Base-by-base conservation (phyloP, 2,113 vertebrate species). In the Notechis scutatus region DNA sequence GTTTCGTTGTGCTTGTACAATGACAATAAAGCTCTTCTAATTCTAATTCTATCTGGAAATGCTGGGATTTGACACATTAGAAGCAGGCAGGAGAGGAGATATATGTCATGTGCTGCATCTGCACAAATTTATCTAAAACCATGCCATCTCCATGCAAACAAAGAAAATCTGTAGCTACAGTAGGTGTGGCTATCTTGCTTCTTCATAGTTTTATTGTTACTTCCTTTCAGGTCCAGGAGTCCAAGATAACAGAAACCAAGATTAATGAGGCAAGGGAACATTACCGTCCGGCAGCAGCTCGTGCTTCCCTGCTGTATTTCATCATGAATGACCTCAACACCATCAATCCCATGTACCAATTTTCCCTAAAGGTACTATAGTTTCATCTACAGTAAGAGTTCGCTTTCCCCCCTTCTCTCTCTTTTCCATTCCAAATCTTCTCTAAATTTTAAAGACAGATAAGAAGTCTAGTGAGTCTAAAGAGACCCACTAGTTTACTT, bases 271-370 rank as follows among this genome's bases (percentile, higher is more conserved):
- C 98, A 56, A 98, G 99, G 56, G 99, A 99, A 94, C 98, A 98
- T 95, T 99, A 99, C 96, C 97, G 99, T 2, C 98, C 97, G 0
- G 98, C 97, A 0, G 99, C 99, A 0, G 86, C 97, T 0, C 97
- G 98, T 0, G 99, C 99, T 34, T 99, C 99, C 15, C 97, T 99
- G 93, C 98, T 99, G 86, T 99, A 99, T 98, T 99, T 99, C 97
- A 98, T 98, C 97, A 98, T 99, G 98, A 98, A 97, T 2, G 97
- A 99, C 97, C 99, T 99, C 90, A 98, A 98, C 94, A 97, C 98
- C 97, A 98, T 99, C 96, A 98, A 99, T 90, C 99, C 99, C 55
- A 99, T 99, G 99, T 99, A 99, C 98, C 98, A 98, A 98, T 99
- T 99, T 97, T 99, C 98, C 61, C 97, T 99, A 94, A 98, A 98